Base-by-base conservation (phyloP, 92 coral and sea anemone genomes). In the Siderastrea radians region DNA sequence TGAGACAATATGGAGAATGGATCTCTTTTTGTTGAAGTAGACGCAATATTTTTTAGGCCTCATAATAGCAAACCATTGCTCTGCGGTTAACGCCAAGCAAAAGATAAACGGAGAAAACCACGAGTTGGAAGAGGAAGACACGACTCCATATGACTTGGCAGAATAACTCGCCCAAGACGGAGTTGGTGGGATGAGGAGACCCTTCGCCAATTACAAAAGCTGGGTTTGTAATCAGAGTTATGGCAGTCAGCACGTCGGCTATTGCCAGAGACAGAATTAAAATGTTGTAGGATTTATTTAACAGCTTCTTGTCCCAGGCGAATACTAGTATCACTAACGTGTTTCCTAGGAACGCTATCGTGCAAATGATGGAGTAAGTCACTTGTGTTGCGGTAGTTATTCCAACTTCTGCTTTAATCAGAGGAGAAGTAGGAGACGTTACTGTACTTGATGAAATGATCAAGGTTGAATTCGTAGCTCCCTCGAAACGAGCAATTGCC, bases 51-150 rank as follows among this genome's bases (percentile, higher is more conserved):
- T 84, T 86, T 91, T 59, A 11, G 98, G 98, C 87, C 84, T 94
- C 49, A 94, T 75, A 7, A 92, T 90, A 4, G 98, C 95, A 68
- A 86, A 92, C 98, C 98, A 96, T 66, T 96, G 96, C 82, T 96
- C 98, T 19, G 92, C 80, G n/a, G 98, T 91, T 87, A 96, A 85
- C 57, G 86, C 89, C 81, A 90, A 87, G 75, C 90, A 92, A 12
- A 12, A 92, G 91, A 74, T 91, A 85, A 8, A 91, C 89, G 12
- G 98, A 93, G 48, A 90, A 92, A 45, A 84, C 83, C 6, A 89
- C 94, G 38, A 95, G 87, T 51, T 88, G 88, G 80, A 93, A 95
- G n/a, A 94, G 86, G 8, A 93, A 79, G 87, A 85, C 89, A 38
- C 91, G 91, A 19, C 95, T 90, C 75, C 94, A 93, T 44, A 95